phyloP scores from a whole-genome alignment of 2,888 invertebrate species.

The Brenthis daphne region DNA sequence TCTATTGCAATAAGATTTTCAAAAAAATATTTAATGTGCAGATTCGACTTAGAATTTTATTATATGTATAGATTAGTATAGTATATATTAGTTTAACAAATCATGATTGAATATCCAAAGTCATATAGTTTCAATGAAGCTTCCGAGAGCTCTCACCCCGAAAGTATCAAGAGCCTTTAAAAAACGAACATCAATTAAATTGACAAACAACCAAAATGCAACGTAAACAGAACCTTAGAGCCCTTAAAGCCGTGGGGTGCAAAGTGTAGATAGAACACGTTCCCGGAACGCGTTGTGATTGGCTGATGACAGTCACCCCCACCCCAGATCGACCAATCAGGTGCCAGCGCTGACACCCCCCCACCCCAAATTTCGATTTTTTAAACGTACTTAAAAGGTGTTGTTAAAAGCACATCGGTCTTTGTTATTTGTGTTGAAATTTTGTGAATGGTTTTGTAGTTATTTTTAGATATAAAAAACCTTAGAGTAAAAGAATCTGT shows the following conservation, averaged over 20 bases:
- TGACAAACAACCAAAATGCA: conserved; percentile 76
- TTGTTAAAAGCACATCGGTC: conserved; percentile 8
- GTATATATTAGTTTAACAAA: no score
- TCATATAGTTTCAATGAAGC: no score
- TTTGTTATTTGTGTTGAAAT: conserved; percentile 4
- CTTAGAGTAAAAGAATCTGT: not conserved
- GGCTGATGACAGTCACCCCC: conserved; percentile 54
- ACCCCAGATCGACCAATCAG: conserved; percentile 47
- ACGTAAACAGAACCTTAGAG: conserved; percentile 73
- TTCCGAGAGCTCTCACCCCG: no score
- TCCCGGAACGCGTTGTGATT: conserved; percentile 51
- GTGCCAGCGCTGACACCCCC: not conserved
- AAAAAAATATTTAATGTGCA: no score
- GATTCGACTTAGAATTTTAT: no score
- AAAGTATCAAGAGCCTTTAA: conserved; percentile 38
- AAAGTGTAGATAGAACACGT: conserved; percentile 72
- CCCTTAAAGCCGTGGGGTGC: conserved; percentile 65
- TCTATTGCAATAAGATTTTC: no score
- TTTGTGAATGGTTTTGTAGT: not conserved
- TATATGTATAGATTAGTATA: no score
- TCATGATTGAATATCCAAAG: no score
- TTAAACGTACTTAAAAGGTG: conserved; percentile 4
- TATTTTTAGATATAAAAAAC: not conserved
- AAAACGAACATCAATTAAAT: conserved; percentile 50
- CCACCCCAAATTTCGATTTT: conserved; percentile 3